Evolutionary conservation across 2,888 invertebrate genomes (phyloP), one percentile per base, ranked within the genome.

Genomic region (Sylvicola cinctus): DNA sequence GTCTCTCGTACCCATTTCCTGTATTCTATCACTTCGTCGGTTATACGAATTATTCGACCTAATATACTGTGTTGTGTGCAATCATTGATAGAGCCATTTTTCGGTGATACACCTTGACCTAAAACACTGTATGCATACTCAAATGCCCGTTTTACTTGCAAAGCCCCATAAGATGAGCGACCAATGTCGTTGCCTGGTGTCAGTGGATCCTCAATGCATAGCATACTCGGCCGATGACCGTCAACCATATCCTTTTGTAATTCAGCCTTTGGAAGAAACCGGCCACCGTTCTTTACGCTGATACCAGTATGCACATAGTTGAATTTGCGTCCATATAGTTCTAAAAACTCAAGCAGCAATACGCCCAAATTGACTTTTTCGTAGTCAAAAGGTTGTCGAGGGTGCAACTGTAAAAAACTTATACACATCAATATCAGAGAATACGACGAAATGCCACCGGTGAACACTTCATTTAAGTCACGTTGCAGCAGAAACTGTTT

Each of bases 401-500:
- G 87, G 64, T 93, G 91, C 52, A 88, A 63, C 66, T 88, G 74
- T 43, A 98, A 70, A 63, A 96, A 98, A 66, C 90, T 91, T 61
- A 96, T 88, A 55, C 90, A 87, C 83, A 99, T 88, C 44, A 98
- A 74, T 57, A 96, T 95, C 46, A 98, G 73, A 52, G 93, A 90
- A 66, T 99, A 98, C 40, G 95, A 96, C 46, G 93, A 91, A 59
- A 99, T 93, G 56, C 98, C 98, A 42, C 98, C 58, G 42, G 93
- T 95, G 65, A 95, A 99, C 50, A 98, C 96, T 69, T 98, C 96
- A 63, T 98, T 98, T 51, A 98, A 73, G 66, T 95, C 91, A 50
- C 96, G 74, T 65, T 96, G 90, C 44, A 93, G 70, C 43, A 98
- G 74, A 65, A 96, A 98, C 67, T 98, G 96, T 65, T 98, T 98